phyloP scores from a whole-genome alignment of 2,888 invertebrate species.

The Amphipyra berbera region DNA sequence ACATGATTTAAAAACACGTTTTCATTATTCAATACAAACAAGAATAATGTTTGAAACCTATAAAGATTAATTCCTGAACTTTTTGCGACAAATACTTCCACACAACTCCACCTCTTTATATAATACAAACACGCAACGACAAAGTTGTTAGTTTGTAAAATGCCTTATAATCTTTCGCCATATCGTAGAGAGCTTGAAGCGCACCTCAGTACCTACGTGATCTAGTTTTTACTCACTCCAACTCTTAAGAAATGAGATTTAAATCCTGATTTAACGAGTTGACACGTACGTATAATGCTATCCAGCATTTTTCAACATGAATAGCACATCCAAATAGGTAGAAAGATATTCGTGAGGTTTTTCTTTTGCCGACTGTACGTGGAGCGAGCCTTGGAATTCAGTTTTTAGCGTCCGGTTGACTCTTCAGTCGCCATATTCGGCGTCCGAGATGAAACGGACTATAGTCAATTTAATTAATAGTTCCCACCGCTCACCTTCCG shows the following conservation, averaged over 20 bases:
- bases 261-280: conserved; percentile 75
- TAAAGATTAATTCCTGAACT: conserved; percentile 53
- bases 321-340: conserved; percentile 70
- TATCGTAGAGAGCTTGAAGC: conserved; percentile 55
- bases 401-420: conserved; percentile 76
- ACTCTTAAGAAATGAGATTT: conserved; percentile 65
- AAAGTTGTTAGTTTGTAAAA: conserved; percentile 58
- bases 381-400: conserved; percentile 72
- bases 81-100: conserved; percentile 53
- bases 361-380: conserved; percentile 75
- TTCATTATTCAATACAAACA: conserved; percentile 48
- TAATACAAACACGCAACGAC: conserved; percentile 51
- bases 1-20: conserved; percentile 35
- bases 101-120: conserved; percentile 37
- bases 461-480: conserved; percentile 80
- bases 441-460: conserved; percentile 70
- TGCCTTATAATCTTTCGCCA: conserved; percentile 58
- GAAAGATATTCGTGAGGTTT: conserved; percentile 70
- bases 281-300: conserved; percentile 72
- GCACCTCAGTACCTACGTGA: conserved; percentile 48
- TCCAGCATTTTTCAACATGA: conserved; percentile 73
- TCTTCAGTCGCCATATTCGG: conserved; percentile 76
- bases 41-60: conserved; percentile 51
- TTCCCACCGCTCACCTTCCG: conserved; percentile 68
- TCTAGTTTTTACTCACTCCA: conserved; percentile 66